A percentile compares a stretch with the other conserved stretches of the same genome.
phyloP scores from a whole-genome alignment of 1,140 invertebrate species.

The Eriocheir sinensis region DNA sequence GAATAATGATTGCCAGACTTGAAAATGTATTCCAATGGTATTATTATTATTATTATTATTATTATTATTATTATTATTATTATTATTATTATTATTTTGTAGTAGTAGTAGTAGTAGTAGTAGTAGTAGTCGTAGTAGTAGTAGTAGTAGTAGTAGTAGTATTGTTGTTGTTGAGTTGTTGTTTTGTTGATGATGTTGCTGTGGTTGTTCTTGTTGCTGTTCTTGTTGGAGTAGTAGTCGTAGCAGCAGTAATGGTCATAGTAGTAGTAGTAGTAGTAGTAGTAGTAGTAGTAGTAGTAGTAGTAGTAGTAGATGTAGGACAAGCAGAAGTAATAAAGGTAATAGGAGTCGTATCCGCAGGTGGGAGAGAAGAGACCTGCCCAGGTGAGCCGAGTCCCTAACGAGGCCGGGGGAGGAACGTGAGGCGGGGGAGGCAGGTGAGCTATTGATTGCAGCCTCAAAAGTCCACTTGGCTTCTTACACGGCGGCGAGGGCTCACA shows the following conservation, averaged over 20 bases:
- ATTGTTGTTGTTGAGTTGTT: not conserved
- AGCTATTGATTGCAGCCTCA: not conserved
- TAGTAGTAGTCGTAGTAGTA: conserved; percentile 1
- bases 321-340: no score
- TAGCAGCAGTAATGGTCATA: not conserved
- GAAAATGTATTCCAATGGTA: no score
- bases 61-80: no score
- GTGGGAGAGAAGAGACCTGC: not conserved
- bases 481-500: not conserved
- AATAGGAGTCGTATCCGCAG: not conserved
- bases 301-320: no score
- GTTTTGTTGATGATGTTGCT: not conserved
- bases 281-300: no score
- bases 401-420: not conserved
- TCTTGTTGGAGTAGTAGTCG: not conserved
- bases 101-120: not conserved
- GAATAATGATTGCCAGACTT: no score
- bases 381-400: no score
- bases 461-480: not conserved
- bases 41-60: no score
- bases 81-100: no score
- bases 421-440: not conserved
- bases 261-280: no score
- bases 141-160: conserved; percentile 25
- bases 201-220: not conserved